These are phyloP conservation scores for Catostylus mosaicus DNA, from an alignment of 30 jellyfish, hydroid and myxozoan species.

Conservation along the genomic window DNA sequence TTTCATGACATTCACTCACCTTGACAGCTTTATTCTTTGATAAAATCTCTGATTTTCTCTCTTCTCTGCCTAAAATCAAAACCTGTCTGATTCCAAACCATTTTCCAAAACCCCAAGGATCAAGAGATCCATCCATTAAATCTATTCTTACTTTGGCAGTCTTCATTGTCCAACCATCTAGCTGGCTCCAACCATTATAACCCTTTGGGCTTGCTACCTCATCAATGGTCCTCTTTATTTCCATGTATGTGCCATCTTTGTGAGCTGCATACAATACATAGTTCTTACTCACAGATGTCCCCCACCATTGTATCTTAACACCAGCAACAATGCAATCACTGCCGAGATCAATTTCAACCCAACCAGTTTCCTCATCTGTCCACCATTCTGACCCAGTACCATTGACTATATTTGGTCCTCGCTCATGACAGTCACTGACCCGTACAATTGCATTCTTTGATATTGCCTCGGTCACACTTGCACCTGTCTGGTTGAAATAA, in stretches of 20 bases:
- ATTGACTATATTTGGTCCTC: constrained; percentile 16
- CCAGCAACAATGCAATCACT: constrained; percentile 1
- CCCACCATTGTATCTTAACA: constrained; percentile 64
- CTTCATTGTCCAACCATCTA: constrained; percentile 41
- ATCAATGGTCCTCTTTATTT: background rate
- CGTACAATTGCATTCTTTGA: background rate
- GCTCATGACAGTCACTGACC: constrained; percentile 34
- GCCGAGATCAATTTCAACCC: constrained; percentile 57
- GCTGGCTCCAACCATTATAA: constrained; percentile 43
- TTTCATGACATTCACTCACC: constrained; percentile 4
- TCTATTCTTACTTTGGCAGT: constrained; percentile 3
- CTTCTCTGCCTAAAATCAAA: constrained; percentile 12
- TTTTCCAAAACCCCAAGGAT: constrained; percentile 49
- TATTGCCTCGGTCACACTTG: background rate
- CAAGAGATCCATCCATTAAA: constrained; percentile 30
- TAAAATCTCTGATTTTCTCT: background rate
- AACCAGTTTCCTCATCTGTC: constrained; percentile 17
- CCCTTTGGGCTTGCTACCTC: constrained; percentile 14
- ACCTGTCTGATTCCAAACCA: constrained; percentile 48
- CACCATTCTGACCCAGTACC: constrained; percentile 60
- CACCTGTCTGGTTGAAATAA: background rate
- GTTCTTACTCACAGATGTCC: constrained; percentile 34
- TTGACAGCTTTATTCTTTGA: background rate
- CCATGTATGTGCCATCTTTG: background rate
- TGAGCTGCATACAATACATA: constrained; percentile 30